Conservation (phyloP, 2,113 vertebrate genomes). For the Jaculus jaculus region DNA sequence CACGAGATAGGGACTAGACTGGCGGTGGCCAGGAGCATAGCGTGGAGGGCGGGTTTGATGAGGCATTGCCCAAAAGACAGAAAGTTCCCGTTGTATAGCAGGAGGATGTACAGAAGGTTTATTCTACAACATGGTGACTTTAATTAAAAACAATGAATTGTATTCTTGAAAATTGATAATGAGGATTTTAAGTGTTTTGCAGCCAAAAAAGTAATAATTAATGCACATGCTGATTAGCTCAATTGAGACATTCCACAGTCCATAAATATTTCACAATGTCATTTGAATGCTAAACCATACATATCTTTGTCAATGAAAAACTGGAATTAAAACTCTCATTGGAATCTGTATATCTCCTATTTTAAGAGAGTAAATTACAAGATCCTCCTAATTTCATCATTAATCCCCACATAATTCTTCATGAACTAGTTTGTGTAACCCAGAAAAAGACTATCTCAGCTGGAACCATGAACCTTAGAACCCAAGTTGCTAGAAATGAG, state of each 20-base stretch:
- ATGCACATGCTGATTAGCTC: neutral
- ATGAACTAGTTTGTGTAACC: neutral
- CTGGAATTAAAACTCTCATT: neutral
- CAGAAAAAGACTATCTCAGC: neutral
- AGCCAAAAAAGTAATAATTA: neutral
- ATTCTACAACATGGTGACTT: neutral
- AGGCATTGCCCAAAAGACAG: neutral
- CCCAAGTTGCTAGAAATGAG: too few species aligned
- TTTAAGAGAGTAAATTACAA: neutral
- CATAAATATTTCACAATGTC: neutral
- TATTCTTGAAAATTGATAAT: neutral
- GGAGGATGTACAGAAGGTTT: neutral
- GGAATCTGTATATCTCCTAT: neutral
- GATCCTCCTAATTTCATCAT: neutral
- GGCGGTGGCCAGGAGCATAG: neutral
- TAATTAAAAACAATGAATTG: neutral
- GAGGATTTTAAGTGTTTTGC: neutral
- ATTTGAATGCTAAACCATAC: too few species aligned
- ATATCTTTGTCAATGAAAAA: neutral
- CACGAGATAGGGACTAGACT: too few species aligned
- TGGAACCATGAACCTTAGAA: too few species aligned
- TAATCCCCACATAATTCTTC: neutral
- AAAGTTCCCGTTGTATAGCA: neutral
- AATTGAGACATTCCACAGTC: neutral
- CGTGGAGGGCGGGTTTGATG: accelerated